Conservation (phyloP, 2,888 invertebrate species). For the Agrilus mali region DNA sequence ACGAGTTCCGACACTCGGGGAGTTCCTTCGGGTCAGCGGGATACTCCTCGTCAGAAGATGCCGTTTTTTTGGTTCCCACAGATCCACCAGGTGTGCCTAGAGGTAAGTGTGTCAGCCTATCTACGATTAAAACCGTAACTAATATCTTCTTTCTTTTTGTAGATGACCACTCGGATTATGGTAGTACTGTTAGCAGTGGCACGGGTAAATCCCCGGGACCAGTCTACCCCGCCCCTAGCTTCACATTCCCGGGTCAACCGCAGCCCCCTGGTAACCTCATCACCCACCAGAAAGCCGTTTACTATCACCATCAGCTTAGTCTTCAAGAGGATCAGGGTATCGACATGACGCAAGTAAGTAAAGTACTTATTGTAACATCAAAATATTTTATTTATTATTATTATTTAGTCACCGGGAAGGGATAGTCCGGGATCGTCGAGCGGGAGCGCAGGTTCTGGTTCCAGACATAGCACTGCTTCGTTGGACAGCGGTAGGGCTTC, state of each 20-base stretch:
- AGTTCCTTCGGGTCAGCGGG: conserved; percentile 69
- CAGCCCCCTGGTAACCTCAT: conserved; percentile 47
- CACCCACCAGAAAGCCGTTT: conserved; percentile 64
- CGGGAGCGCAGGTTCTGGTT: conserved; percentile 76
- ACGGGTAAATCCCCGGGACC: conserved; percentile 57
- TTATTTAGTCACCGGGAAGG: conserved; percentile 72
- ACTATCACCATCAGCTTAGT: conserved; percentile 71
- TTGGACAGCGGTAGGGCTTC: conserved; percentile 88
- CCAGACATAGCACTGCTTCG: conserved; percentile 79
- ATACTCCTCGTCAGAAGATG: conserved; percentile 66
- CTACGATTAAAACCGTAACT: background rate
- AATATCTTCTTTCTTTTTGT: conserved; percentile 15
- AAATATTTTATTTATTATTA: conserved; percentile 7
- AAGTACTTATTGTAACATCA: background rate
- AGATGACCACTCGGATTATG: conserved; percentile 59
- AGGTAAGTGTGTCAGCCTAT: conserved; percentile 21
- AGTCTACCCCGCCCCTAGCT: conserved; percentile 50
- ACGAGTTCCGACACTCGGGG: conserved; percentile 68
- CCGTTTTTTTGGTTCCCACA: conserved; percentile 51
- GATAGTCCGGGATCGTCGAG: conserved; percentile 85
- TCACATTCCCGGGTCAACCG: conserved; percentile 59
- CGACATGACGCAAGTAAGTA: conserved; percentile 65
- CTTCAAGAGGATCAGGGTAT: conserved; percentile 80
- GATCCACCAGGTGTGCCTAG: conserved; percentile 32
- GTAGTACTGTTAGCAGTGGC: conserved; percentile 49